Evolutionary conservation across 2,797 vertebrate species (phyloP), one percentile per base, ranked within the genome.

Genomic region (Neoniphon sammara): DNA sequence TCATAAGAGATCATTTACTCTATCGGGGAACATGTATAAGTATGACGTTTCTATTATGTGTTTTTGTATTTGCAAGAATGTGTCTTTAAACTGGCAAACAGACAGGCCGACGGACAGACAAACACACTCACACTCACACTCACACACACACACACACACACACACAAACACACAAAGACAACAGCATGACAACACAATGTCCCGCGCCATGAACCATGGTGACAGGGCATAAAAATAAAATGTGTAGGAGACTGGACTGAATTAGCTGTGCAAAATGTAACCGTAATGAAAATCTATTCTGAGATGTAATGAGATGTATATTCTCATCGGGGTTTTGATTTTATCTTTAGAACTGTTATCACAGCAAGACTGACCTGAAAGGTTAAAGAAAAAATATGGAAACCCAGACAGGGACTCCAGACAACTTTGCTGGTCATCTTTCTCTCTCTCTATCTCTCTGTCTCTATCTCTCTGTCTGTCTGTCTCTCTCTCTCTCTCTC

Each of bases 211-310:
- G 7, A 8, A 39, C 36, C 36, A 10, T 39, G 36, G 9, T 39
- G 7, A 7, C 36, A 39, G 36, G 36, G 9, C 36, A 39, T 15
- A 12, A 44, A 44, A 44, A 44, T 44, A 44, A 44, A 44, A 44
- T 44, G 42, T 44, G 42, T 14, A 44, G 14, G 42, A 44, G 11
- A 14, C 31, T 20, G 8, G 56, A 64, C 15, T 63, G 44, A 82
- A 70, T 11, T 14, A 8, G 18, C 52, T 63, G 53, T 67, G 54
- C 21, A 57, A 46, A 31, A 65, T 57, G 4, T 44, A 49, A 30
- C n/a, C 3, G 1, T 56, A 57, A 82, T 82, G 63, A 82, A 76
- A 44, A 15, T 44, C 12, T 72, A 31, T 70, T 79, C 64, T 73
- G 21, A 69, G 30, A 73, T 72, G 39, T 54, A 70, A 76, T 39